Conservation (phyloP, 2,888 invertebrate genomes). For the Agrochola lychnidis region DNA sequence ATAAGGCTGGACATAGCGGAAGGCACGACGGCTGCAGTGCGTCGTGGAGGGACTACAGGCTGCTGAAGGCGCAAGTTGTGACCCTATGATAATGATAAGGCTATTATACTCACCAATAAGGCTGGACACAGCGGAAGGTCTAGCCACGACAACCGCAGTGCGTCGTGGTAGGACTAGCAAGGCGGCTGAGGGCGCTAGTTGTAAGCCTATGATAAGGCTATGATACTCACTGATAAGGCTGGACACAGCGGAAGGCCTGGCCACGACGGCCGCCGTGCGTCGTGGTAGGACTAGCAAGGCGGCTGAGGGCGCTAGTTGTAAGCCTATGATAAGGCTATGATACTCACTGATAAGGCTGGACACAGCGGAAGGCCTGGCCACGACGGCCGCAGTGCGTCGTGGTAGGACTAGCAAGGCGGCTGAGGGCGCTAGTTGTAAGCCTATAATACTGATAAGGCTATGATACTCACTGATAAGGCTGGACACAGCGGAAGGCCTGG, state of each 20-base stretch:
- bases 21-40: slow-evolving; percentile 70
- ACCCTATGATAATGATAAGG: too few relatives aligned
- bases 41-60: slow-evolving; percentile 93
- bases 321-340: neutral
- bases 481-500: slow-evolving; percentile 60
- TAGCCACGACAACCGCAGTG: slow-evolving; percentile 67
- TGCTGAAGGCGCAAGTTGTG: slow-evolving; percentile 93
- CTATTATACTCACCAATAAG: slow-evolving; percentile 42
- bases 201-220: slow-evolving; percentile 52
- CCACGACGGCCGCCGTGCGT: slow-evolving; percentile 69
- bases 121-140: slow-evolving; percentile 57
- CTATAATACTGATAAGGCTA: slow-evolving; percentile 65
- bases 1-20: slow-evolving; percentile 57
- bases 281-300: slow-evolving; percentile 93
- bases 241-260: slow-evolving; percentile 60
- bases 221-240: slow-evolving; percentile 46
- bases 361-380: slow-evolving; percentile 61
- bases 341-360: slow-evolving; percentile 52
- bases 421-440: slow-evolving; percentile 93
- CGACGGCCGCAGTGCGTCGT: slow-evolving; percentile 72
- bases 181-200: slow-evolving; percentile 94
- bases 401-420: slow-evolving; percentile 94
- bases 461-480: slow-evolving; percentile 46
- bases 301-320: slow-evolving; percentile 93
- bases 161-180: slow-evolving; percentile 92